A percentile compares a stretch with the other conserved stretches of the same genome.
phyloP scores from a whole-genome alignment of 2,888 invertebrate species.

The Diachrysia chrysitis region DNA sequence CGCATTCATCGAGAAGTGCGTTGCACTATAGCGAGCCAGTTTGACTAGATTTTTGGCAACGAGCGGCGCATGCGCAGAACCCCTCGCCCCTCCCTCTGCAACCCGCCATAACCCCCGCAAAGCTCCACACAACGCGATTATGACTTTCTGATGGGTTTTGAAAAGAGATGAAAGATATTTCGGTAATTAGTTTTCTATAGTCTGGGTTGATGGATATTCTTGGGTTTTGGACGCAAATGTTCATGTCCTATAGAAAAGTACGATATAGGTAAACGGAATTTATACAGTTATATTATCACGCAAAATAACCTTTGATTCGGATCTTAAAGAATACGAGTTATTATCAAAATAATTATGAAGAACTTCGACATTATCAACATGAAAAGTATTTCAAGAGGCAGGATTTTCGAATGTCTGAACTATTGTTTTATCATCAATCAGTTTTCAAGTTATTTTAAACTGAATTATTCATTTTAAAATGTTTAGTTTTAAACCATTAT shows the following conservation, averaged over 20 bases:
- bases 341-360: no score
- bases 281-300: no score
- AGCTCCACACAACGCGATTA: slow-evolving; percentile 68
- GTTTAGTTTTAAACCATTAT: neutral
- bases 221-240: neutral
- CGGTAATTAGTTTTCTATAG: slow-evolving; percentile 23
- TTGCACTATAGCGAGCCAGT: slow-evolving; percentile 88
- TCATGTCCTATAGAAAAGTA: neutral
- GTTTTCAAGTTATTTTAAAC: neutral
- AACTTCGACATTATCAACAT: no score
- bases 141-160: slow-evolving; percentile 77
- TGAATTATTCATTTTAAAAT: neutral
- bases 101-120: slow-evolving; percentile 42
- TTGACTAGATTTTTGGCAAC: slow-evolving; percentile 89
- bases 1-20: slow-evolving; percentile 85
- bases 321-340: no score
- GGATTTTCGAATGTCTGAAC: neutral
- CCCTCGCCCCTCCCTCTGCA: slow-evolving; percentile 52
- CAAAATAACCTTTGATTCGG: no score
- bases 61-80: slow-evolving; percentile 63
- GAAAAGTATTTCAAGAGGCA: no score
- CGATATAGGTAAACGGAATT: no score
- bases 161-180: slow-evolving; percentile 41
- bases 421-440: neutral
- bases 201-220: neutral